Base-by-base conservation (phyloP, 2,113 vertebrate genomes). In the Ceuthmochares aereus region DNA sequence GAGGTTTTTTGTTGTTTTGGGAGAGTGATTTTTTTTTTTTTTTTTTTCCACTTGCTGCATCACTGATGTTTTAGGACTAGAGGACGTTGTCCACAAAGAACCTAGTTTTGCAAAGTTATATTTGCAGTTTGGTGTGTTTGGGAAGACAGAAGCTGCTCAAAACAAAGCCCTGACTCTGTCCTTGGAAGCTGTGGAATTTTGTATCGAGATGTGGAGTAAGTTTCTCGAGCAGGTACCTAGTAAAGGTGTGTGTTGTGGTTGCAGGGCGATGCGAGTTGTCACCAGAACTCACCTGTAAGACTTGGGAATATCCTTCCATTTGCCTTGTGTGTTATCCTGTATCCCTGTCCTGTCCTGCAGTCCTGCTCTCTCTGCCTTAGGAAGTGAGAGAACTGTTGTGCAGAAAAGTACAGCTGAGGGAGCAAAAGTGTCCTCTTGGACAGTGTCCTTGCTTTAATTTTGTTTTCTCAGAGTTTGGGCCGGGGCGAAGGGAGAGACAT, bases 41-140 rank as follows among this genome's bases (percentile, higher is more conserved):
- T 60, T 45, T 18, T 19, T 22, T 26, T 8, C 90, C 54, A 82
- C 58, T 75, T 64, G 20, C n/a, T 75, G 72, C 34, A 88, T 23
- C 21, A 9, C 42, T 80, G 12, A 85, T 87, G 32, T 55, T 91
- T 86, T 84, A 88, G 68, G 59, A 73, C 34, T 74, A n/a, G 68
- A 76, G 43, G 25, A 72, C 4, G 4, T 27, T 52, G 22, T 64
- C 0, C 7, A 43, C 69, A 59, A 90, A 74, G 51, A 81, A 79
- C 42, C 47, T 52, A 47, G 30, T 30, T 90, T 22, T 76, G 23
- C 47, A 45, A 51, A 58, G 22, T 68, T 80, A 25, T 7, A 8
- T 45, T 93, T 26, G 21, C 54, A 69, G 72, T 66, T 90, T 34
- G 30, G 14, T 55, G 19, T 25, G 12, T 37, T 23, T 73, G 19